These are phyloP conservation scores for Andrena flavipes DNA, from an alignment of 2,888 invertebrate genomes.

Conservation along the genomic window DNA sequence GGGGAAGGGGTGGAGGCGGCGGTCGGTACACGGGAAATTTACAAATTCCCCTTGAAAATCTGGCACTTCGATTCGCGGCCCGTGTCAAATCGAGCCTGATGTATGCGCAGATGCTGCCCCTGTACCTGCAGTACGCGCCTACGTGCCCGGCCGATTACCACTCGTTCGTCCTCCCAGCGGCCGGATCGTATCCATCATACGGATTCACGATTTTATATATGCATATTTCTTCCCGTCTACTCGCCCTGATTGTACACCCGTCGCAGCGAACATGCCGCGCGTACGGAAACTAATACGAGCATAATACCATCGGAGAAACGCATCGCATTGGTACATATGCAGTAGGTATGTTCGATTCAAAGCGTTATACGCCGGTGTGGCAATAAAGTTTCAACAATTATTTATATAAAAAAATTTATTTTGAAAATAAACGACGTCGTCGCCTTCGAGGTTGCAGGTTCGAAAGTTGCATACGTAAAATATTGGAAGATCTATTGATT, in stretches of 20 bases:
- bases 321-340: background rate
- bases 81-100: conserved; percentile 73
- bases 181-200: conserved; percentile 53
- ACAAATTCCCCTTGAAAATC: conserved; percentile 77
- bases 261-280: conserved; percentile 1
- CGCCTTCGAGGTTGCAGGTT: too few relatives aligned
- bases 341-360: background rate
- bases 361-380: too few relatives aligned
- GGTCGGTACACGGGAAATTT: conserved; percentile 71
- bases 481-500: too few relatives aligned
- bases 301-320: background rate
- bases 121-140: conserved; percentile 66
- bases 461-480: too few relatives aligned
- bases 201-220: conserved; percentile 55
- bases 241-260: conserved; percentile 9
- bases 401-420: too few relatives aligned
- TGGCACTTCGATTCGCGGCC: conserved; percentile 66
- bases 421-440: too few relatives aligned
- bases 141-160: conserved; percentile 66
- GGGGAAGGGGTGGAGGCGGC: background rate
- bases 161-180: conserved; percentile 43
- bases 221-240: conserved; percentile 39
- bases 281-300: background rate
- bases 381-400: too few relatives aligned
- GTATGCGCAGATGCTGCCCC: conserved; percentile 75